phyloP scores from a whole-genome alignment of 2,113 vertebrate species.

The Zosterops lateralis region DNA sequence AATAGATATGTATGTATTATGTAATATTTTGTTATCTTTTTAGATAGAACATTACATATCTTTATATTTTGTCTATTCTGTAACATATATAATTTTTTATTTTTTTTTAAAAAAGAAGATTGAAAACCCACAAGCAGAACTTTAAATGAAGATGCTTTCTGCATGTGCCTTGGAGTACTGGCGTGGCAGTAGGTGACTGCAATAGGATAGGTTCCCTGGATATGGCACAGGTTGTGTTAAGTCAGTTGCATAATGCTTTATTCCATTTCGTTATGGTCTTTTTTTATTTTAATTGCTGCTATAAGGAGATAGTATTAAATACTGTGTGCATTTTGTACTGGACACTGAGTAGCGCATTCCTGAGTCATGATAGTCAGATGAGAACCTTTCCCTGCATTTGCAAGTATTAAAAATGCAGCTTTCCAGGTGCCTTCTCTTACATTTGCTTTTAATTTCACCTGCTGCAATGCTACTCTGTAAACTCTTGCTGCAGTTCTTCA shows the following conservation, averaged over 20 bases:
- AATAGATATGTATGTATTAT: background rate
- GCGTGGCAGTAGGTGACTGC: background rate
- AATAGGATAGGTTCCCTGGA: background rate
- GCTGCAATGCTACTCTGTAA: background rate
- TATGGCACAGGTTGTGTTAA: background rate
- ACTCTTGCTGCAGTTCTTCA: background rate
- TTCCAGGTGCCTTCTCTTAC: background rate
- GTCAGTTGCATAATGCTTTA: background rate
- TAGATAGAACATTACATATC: background rate
- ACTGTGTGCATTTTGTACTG: background rate
- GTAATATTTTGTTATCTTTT: background rate
- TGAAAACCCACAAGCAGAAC: background rate
- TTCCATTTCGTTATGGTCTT: background rate
- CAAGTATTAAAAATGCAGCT: background rate
- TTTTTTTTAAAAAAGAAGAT: background rate
- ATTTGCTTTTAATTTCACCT: background rate
- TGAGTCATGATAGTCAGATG: accelerated
- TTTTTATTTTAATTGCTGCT: background rate
- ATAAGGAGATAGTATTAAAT: accelerated
- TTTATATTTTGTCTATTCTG: background rate
- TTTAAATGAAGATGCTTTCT: background rate
- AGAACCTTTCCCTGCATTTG: background rate
- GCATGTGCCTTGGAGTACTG: background rate
- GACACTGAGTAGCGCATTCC: background rate
- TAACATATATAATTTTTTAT: background rate